These are phyloP conservation scores for Ips typographus DNA, from an alignment of 1,140 invertebrate species.

Conservation along the genomic window DNA sequence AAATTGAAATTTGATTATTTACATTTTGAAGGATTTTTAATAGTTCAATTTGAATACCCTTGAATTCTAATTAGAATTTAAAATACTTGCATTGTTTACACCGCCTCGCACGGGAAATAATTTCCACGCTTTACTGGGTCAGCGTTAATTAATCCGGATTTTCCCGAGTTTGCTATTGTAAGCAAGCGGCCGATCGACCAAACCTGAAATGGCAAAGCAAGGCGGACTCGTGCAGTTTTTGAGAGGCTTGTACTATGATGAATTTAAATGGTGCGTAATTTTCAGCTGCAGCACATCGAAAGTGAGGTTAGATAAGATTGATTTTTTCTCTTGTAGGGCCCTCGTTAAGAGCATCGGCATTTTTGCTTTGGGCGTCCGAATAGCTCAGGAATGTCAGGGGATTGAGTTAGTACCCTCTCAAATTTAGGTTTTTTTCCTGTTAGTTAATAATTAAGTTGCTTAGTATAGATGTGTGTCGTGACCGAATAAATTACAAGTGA, in stretches of 20 bases:
- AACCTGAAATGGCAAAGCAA: constrained; percentile 42
- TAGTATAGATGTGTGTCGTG: constrained; percentile 15
- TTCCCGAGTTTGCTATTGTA: too few species aligned
- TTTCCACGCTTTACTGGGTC: too few species aligned
- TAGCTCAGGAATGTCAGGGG: constrained; percentile 67
- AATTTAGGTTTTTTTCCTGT: constrained; percentile 23
- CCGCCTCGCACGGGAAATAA: too few species aligned
- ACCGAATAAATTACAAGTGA: constrained; percentile 28
- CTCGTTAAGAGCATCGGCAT: constrained; percentile 68
- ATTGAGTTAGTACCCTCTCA: constrained; percentile 57
- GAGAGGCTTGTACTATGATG: constrained; percentile 56
- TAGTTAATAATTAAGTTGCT: not conserved
- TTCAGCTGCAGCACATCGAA: constrained; percentile 9
- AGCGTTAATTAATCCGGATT: too few species aligned
- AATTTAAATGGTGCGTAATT: constrained; percentile 57
- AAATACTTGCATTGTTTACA: too few species aligned
- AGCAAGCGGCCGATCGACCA: not conserved
- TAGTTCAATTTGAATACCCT: too few species aligned
- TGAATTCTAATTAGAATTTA: too few species aligned
- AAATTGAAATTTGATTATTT: too few species aligned
- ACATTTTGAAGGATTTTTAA: too few species aligned
- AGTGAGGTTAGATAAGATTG: constrained; percentile 37
- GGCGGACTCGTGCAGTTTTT: constrained; percentile 46
- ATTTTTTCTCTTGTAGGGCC: constrained; percentile 59
- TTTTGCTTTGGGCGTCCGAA: constrained; percentile 65